A percentile compares a stretch with the other conserved stretches of the same genome.
Evolutionary conservation across 2,113 vertebrate species (phyloP).

Genomic region (Asarcornis scutulata): DNA sequence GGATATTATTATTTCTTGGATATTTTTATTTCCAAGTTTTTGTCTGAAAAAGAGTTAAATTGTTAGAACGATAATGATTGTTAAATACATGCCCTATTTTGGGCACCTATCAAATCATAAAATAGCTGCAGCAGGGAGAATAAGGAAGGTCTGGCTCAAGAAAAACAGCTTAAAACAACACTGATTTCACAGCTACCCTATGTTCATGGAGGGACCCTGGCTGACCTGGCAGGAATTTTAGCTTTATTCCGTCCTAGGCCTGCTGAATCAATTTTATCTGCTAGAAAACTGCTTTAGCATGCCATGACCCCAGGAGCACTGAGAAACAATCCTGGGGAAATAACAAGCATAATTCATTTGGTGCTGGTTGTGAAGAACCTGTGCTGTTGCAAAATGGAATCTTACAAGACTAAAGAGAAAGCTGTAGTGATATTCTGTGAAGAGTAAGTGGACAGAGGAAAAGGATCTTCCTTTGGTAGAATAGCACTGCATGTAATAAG

Average conservation of each 20-base stretch:
- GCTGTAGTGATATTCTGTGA: constrained; percentile 4
- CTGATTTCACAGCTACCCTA: not conserved
- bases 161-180: constrained; percentile 44
- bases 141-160: constrained; percentile 41
- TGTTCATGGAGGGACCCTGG: not conserved
- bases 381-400: not conserved
- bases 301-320: not conserved
- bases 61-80: not conserved
- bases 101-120: not conserved
- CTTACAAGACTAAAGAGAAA: constrained; percentile 39
- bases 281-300: not conserved
- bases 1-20: not conserved
- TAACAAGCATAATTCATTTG: not conserved
- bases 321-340: not conserved
- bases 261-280: not conserved
- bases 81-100: constrained; percentile 10
- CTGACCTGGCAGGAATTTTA: not conserved
- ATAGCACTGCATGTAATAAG: constrained; percentile 40
- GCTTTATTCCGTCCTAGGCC: not conserved
- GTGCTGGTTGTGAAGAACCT: not conserved
- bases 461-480: constrained; percentile 35
- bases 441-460: constrained; percentile 45
- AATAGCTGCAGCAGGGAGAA: constrained; percentile 35
- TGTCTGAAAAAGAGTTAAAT: constrained; percentile 61
- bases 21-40: not conserved